Evolutionary conservation across 2,113 vertebrate genomes (phyloP).

Genomic region (Grus americana): DNA sequence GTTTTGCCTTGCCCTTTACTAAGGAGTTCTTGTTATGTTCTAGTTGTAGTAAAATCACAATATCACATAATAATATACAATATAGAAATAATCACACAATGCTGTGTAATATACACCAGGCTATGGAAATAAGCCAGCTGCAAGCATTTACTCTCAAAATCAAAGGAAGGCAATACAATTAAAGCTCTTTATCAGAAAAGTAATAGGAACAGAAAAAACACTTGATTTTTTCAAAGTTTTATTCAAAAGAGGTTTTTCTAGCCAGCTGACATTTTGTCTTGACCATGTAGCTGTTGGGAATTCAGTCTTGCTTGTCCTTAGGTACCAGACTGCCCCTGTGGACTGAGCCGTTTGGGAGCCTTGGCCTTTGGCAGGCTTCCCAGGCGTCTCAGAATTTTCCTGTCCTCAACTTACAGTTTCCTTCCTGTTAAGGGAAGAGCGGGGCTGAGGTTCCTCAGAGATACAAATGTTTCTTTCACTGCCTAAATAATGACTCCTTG

Average conservation of each 20-base stretch:
- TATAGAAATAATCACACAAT: neutral
- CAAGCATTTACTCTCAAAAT: neutral
- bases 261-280: neutral
- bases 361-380: neutral
- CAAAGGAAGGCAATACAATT: neutral
- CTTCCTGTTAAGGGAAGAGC: slow-evolving; percentile 13
- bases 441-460: neutral
- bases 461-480: slow-evolving; percentile 5
- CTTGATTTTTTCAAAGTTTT: accelerated
- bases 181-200: neutral
- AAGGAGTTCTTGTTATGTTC: neutral
- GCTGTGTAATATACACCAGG: neutral
- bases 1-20: neutral
- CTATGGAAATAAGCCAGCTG: neutral
- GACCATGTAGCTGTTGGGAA: neutral
- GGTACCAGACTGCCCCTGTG: accelerated
- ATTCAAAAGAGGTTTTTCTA: neutral
- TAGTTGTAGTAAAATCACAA: neutral
- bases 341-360: neutral
- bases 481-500: neutral
- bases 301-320: neutral
- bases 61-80: neutral
- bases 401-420: neutral
- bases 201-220: neutral
- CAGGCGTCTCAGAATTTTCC: neutral